phyloP scores from a whole-genome alignment of 1,140 invertebrate genomes.

The Brachionus rotundiformis region DNA sequence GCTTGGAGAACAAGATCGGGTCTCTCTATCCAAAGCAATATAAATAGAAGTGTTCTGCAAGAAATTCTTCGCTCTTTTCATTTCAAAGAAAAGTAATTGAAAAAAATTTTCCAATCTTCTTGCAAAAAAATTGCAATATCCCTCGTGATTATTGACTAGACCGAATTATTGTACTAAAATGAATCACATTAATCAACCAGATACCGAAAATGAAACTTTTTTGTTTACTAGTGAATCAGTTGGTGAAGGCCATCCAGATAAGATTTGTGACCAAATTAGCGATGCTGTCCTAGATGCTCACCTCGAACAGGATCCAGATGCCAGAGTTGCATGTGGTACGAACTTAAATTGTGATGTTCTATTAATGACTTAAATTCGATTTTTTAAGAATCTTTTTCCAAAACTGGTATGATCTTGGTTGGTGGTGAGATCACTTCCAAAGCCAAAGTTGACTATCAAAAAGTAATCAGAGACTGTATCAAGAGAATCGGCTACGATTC shows the following conservation, averaged over 20 bases:
- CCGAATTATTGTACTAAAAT: not conserved
- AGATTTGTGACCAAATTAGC: constrained; percentile 99
- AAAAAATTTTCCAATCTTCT: constrained; percentile 6
- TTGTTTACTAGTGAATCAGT: constrained; percentile 98
- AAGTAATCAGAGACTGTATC: constrained; percentile 90
- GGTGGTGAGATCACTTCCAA: constrained; percentile 71
- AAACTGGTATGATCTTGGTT: constrained; percentile 70
- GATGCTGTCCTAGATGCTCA: constrained; percentile 98
- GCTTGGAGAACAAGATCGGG: not conserved
- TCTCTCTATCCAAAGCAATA: not conserved
- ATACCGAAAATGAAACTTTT: constrained; percentile 67
- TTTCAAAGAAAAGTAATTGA: constrained; percentile 40
- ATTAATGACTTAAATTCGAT: constrained; percentile 60
- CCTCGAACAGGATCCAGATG: constrained; percentile 89
- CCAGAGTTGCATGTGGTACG: constrained; percentile 88
- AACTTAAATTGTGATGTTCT: not conserved
- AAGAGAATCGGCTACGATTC: constrained; percentile 97
- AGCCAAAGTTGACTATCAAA: constrained; percentile 92
- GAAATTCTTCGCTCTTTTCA: constrained; percentile 47
- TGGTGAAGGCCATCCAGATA: constrained; percentile 96
- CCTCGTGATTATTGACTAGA: constrained; percentile 30
- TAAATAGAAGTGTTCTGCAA: constrained; percentile 22
- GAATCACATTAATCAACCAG: constrained; percentile 31
- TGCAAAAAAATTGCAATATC: constrained; percentile 28
- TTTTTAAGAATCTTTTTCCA: constrained; percentile 58